These are phyloP conservation scores for Hypomecis atomaria DNA, from an alignment of 2,888 invertebrate species.

Conservation along the genomic window DNA sequence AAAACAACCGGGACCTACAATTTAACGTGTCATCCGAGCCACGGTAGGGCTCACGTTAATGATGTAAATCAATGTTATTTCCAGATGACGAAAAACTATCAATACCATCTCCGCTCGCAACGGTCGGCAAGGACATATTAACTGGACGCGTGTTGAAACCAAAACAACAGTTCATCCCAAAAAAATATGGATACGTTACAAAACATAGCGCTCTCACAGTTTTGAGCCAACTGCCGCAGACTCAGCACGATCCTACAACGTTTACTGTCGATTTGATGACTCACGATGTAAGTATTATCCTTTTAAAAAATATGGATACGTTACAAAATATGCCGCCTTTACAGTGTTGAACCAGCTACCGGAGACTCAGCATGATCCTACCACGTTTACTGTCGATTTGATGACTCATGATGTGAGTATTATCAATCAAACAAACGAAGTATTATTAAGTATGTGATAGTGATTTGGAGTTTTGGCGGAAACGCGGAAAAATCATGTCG, in stretches of 20 bases:
- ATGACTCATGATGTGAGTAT: constrained; percentile 64
- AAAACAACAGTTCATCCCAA: neutral
- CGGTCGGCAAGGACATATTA: neutral
- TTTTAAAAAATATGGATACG: too few relatives aligned
- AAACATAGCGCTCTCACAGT: neutral
- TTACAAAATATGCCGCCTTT: too few relatives aligned
- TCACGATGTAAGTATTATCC: constrained; percentile 61
- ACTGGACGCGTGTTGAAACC: neutral
- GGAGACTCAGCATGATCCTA: constrained; percentile 60
- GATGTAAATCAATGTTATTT: neutral
- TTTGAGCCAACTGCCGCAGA: constrained; percentile 49
- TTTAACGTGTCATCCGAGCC: too few relatives aligned
- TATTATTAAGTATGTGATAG: too few relatives aligned
- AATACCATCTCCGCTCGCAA: neutral
- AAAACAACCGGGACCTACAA: too few relatives aligned
- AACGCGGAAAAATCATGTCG: too few relatives aligned
- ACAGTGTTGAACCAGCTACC: constrained; percentile 47
- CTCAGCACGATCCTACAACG: constrained; percentile 63
- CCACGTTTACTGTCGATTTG: constrained; percentile 70
- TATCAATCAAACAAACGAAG: too few relatives aligned
- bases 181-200: neutral
- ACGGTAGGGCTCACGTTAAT: too few relatives aligned
- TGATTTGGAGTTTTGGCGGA: too few relatives aligned
- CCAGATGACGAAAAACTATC: constrained; percentile 7
- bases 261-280: constrained; percentile 68